Conservation (phyloP, 2,113 vertebrate genomes). For the Charadrius vociferus region DNA sequence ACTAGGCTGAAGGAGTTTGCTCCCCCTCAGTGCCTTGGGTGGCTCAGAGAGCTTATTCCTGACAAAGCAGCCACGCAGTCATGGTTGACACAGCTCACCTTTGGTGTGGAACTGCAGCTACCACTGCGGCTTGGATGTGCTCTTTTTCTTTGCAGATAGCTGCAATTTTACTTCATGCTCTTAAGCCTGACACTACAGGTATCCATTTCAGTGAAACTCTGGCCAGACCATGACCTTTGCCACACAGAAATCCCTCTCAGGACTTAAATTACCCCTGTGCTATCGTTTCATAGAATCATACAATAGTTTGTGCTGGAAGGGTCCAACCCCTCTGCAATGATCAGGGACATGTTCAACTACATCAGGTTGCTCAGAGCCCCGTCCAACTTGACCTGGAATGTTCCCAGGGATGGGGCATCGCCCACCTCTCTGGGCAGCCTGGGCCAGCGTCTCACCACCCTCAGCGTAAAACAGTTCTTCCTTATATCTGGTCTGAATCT, state of each 20-base stretch:
- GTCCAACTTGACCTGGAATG: not conserved
- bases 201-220: not conserved
- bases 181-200: not conserved
- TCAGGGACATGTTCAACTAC: not conserved
- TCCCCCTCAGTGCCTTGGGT: accelerated
- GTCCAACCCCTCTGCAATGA: not conserved
- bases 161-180: not conserved
- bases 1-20: not conserved
- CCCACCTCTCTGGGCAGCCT: not conserved
- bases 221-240: not conserved
- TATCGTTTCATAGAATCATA: not conserved
- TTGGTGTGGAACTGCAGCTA: not conserved
- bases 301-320: not conserved
- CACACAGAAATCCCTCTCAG: too few species aligned
- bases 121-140: not conserved
- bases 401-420: not conserved
- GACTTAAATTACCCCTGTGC: too few species aligned
- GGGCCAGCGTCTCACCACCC: not conserved
- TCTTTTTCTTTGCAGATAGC: not conserved
- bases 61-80: not conserved
- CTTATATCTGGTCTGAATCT: not conserved
- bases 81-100: not conserved
- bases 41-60: not conserved
- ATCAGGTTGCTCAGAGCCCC: not conserved
- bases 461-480: not conserved